These are phyloP conservation scores for Abscondita cerata DNA, from an alignment of 2,888 invertebrate genomes.

Conservation along the genomic window DNA sequence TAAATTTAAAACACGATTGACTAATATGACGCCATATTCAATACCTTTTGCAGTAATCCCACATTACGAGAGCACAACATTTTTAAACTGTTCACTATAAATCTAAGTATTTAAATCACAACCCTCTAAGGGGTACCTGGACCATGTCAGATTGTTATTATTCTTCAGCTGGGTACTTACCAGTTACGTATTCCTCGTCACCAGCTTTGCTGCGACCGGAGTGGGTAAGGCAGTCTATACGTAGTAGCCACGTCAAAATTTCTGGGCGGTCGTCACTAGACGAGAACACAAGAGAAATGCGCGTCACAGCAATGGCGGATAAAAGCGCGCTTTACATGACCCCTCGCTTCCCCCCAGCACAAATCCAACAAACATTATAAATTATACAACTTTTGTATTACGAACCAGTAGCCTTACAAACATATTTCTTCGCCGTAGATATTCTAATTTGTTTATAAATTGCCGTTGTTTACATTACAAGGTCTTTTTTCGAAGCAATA, in stretches of 20 bases:
- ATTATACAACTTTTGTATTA: constrained; percentile 6
- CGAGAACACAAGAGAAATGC: constrained; percentile 76
- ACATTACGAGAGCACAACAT: constrained; percentile 51
- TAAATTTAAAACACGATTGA: constrained; percentile 56
- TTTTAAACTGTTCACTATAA: constrained; percentile 58
- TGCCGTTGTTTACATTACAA: constrained; percentile 7
- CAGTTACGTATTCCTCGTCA: constrained; percentile 96
- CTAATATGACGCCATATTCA: constrained; percentile 61
- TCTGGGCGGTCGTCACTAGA: constrained; percentile 85
- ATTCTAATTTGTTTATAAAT: constrained; percentile 18
- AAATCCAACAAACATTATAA: background rate
- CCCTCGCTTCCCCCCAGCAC: constrained; percentile 15
- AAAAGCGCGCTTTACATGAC: constrained; percentile 31
- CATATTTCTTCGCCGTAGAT: constrained; percentile 9
- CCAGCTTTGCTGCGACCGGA: constrained; percentile 92
- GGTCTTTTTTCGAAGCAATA: background rate
- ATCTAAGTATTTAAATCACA: constrained; percentile 41
- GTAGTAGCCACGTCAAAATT: constrained; percentile 93
- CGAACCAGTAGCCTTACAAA: too few relatives aligned
- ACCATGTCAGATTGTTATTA: constrained; percentile 66
- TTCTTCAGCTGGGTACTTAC: constrained; percentile 78
- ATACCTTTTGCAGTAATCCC: constrained; percentile 56
- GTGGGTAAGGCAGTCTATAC: constrained; percentile 92
- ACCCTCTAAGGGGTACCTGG: constrained; percentile 54
- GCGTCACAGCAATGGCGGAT: constrained; percentile 77